phyloP scores from a whole-genome alignment of 2,888 invertebrate genomes.

The Anarsia innoxiella region DNA sequence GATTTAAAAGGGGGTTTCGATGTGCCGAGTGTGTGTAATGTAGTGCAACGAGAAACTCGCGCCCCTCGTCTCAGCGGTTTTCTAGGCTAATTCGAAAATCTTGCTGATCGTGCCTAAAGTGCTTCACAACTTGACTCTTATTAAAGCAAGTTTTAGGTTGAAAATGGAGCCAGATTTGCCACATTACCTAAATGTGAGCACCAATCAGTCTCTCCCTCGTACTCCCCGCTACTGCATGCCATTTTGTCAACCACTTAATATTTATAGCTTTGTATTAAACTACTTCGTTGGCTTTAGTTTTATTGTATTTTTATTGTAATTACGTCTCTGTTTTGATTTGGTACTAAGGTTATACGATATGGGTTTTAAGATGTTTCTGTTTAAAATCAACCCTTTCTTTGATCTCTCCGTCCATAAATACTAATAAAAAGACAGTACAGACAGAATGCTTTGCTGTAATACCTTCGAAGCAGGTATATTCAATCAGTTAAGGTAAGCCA shows the following conservation, averaged over 20 bases:
- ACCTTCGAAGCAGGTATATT: slow-evolving; percentile 3
- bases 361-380: slow-evolving; percentile 33
- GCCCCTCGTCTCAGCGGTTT: slow-evolving; percentile 35
- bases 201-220: slow-evolving; percentile 22
- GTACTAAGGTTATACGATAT: slow-evolving; percentile 33
- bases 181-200: slow-evolving; percentile 19
- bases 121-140: slow-evolving; percentile 12
- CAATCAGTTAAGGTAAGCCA: slow-evolving; percentile 20
- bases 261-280: slow-evolving; percentile 32
- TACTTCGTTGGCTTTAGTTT: slow-evolving; percentile 34
- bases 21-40: slow-evolving; percentile 44
- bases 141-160: slow-evolving; percentile 17
- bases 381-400: slow-evolving; percentile 19
- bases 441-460: background rate
- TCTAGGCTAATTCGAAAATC: slow-evolving; percentile 24
- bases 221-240: slow-evolving; percentile 23
- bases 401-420: background rate
- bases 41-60: slow-evolving; percentile 45
- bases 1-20: slow-evolving; percentile 38
- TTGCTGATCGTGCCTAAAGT: slow-evolving; percentile 10
- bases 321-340: slow-evolving; percentile 33
- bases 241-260: slow-evolving; percentile 39
- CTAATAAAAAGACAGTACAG: background rate
- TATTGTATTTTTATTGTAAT: slow-evolving; percentile 44
- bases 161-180: slow-evolving; percentile 17